Evolutionary conservation across 2,888 invertebrate genomes (phyloP).

Genomic region (Pediacus dermestoides): DNA sequence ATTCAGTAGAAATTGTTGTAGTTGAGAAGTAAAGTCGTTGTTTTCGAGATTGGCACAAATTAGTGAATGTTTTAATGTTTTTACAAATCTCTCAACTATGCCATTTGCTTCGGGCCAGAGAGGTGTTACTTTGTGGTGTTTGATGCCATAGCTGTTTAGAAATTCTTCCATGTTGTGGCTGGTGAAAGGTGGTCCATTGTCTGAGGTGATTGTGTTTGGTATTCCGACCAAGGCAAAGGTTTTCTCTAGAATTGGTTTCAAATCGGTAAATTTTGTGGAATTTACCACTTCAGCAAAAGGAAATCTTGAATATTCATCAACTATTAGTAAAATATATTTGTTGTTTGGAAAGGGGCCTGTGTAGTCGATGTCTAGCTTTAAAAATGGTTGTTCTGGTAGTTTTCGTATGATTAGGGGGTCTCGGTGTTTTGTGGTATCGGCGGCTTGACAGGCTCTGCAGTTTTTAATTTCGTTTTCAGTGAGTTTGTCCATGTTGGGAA

Average conservation of each 20-base stretch:
- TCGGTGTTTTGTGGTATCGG: background rate
- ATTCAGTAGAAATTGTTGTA: conserved; percentile 14
- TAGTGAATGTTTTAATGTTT: conserved; percentile 16
- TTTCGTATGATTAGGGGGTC: conserved; percentile 4
- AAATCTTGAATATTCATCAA: conserved; percentile 19
- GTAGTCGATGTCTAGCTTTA: conserved; percentile 15
- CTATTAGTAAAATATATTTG: conserved; percentile 13
- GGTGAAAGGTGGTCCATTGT: conserved; percentile 21
- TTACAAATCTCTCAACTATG: conserved; percentile 19
- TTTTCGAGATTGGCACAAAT: conserved; percentile 9
- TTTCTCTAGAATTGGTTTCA: conserved; percentile 13
- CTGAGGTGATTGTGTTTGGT: conserved; percentile 13
- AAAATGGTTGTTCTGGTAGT: conserved; percentile 10
- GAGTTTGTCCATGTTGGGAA: conserved; percentile 18
- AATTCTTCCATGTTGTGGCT: conserved; percentile 14
- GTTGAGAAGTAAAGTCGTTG: conserved; percentile 1
- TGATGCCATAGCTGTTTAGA: conserved; percentile 11
- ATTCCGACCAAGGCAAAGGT: conserved; percentile 13
- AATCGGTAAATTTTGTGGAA: conserved; percentile 14
- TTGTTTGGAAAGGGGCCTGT: conserved; percentile 17
- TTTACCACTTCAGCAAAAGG: conserved; percentile 12
- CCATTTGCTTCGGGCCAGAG: conserved; percentile 26
- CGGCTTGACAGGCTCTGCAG: conserved; percentile 8
- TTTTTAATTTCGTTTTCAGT: conserved; percentile 7
- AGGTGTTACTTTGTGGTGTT: conserved; percentile 20